Evolutionary conservation across 2,113 vertebrate genomes (phyloP).

Genomic region (Phyllopteryx taeniolatus): DNA sequence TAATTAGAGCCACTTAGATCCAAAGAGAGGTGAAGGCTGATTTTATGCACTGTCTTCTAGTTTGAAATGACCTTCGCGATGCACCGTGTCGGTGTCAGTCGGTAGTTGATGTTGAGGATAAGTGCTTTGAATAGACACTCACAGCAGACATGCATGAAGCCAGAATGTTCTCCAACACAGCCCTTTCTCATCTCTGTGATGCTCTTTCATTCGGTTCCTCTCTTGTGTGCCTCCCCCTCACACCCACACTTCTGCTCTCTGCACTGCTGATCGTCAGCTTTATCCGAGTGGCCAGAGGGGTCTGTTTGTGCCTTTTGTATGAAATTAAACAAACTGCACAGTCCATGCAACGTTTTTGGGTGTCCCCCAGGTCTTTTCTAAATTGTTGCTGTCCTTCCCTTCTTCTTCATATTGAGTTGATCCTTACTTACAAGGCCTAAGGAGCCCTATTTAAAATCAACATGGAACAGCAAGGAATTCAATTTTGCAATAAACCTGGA

Average conservation of each 20-base stretch:
- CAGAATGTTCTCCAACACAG: constrained; percentile 9
- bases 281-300: constrained; percentile 12
- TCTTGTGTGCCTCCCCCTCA: constrained; percentile 41
- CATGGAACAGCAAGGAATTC: constrained; percentile 14
- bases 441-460: constrained; percentile 14
- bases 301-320: constrained; percentile 12
- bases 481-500: constrained; percentile 29
- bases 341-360: constrained; percentile 1
- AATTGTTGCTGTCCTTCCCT: background rate
- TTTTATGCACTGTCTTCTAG: background rate
- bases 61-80: constrained; percentile 12
- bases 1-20: background rate
- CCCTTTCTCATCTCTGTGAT: constrained; percentile 24
- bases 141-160: constrained; percentile 10
- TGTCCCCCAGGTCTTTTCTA: background rate
- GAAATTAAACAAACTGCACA: constrained; percentile 7
- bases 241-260: constrained; percentile 45
- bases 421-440: constrained; percentile 15
- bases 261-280: constrained; percentile 27
- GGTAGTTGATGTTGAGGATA: constrained; percentile 37
- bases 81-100: constrained; percentile 8
- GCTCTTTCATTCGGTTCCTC: constrained; percentile 11
- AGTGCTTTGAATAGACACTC: constrained; percentile 36
- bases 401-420: constrained; percentile 5
- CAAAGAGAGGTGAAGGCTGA: background rate